Evolutionary conservation across 1,140 invertebrate genomes (phyloP).

Genomic region (Anagrus nilaparvatae): DNA sequence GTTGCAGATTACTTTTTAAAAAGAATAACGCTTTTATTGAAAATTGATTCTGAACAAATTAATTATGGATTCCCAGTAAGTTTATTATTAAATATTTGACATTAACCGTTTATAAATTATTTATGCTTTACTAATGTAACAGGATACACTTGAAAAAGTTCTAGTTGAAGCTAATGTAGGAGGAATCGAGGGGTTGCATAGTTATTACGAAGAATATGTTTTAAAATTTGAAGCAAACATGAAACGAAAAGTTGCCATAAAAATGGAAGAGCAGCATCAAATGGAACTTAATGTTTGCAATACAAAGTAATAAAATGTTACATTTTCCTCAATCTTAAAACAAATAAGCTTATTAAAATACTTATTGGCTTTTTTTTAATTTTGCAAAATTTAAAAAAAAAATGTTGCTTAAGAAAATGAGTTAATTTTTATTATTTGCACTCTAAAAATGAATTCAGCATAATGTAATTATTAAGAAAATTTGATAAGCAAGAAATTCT

Average conservation of each 20-base stretch:
- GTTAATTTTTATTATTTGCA: too few relatives aligned
- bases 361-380: not conserved
- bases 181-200: slow-evolving; percentile 39
- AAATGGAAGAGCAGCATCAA: slow-evolving; percentile 41
- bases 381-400: slow-evolving; percentile 1
- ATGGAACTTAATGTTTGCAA: slow-evolving; percentile 31
- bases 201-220: slow-evolving; percentile 46
- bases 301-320: slow-evolving; percentile 24
- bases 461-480: too few relatives aligned
- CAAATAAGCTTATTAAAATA: not conserved
- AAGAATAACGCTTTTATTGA: slow-evolving; percentile 42
- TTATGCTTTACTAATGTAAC: slow-evolving; percentile 4
- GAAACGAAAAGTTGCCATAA: slow-evolving; percentile 36
- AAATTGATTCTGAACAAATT: slow-evolving; percentile 43
- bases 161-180: slow-evolving; percentile 47
- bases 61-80: slow-evolving; percentile 46
- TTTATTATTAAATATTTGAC: slow-evolving; percentile 3
- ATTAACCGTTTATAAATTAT: not conserved
- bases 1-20: slow-evolving; percentile 44
- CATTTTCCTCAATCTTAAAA: slow-evolving; percentile 1
- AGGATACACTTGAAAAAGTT: slow-evolving; percentile 49
- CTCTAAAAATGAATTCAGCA: too few relatives aligned
- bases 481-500: too few relatives aligned
- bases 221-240: slow-evolving; percentile 42
- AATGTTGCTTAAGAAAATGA: too few relatives aligned